Conservation (phyloP, 2,113 vertebrate species). For the Cisticola juncidis region DNA sequence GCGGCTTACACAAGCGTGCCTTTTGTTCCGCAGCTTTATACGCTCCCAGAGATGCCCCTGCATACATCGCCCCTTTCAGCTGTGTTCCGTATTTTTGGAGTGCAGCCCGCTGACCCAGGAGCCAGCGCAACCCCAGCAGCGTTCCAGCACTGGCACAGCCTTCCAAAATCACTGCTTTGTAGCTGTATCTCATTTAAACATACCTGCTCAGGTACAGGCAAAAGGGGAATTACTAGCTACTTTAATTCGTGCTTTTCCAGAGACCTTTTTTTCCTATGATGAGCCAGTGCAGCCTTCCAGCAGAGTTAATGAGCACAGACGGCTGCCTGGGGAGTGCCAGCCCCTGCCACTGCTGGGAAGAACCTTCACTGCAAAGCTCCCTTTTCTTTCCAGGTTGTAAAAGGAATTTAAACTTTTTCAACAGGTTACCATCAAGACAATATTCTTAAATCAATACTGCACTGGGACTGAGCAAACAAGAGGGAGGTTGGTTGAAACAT, state of each 20-base stretch:
- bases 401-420: background rate
- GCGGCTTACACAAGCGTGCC: rapidly evolving
- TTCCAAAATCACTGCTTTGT: background rate
- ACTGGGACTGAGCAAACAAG: background rate
- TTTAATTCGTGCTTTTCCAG: background rate
- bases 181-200: background rate
- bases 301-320: background rate
- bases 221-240: background rate
- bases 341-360: background rate
- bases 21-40: background rate
- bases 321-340: background rate
- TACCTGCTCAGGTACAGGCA: background rate
- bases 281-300: background rate
- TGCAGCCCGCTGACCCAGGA: background rate
- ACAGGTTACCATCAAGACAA: background rate
- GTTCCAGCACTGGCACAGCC: background rate
- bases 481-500: background rate
- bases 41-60: rapidly evolving
- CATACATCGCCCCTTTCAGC: background rate
- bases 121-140: background rate
- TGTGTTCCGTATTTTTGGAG: background rate
- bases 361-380: background rate
- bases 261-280: rapidly evolving
- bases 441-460: background rate
- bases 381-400: background rate